Conservation (phyloP, 1,140 invertebrate genomes). For the Trigoniulus corallinus region DNA sequence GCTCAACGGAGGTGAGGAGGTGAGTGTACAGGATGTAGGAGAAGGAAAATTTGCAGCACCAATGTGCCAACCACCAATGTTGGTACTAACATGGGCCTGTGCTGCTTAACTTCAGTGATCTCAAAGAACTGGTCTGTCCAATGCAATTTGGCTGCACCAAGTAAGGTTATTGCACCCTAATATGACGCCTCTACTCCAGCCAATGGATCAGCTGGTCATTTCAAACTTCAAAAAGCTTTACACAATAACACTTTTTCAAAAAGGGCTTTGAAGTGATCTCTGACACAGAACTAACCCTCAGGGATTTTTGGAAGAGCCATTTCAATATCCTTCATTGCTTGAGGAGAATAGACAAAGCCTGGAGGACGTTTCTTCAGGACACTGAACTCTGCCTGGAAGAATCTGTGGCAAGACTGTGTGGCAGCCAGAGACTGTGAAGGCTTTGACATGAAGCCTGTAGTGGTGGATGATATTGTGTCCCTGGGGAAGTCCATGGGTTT, state of each 20-base stretch:
- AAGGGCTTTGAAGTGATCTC: constrained; percentile 11
- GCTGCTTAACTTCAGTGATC: too few relatives aligned
- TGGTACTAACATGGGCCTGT: too few relatives aligned
- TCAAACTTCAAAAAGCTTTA: constrained; percentile 15
- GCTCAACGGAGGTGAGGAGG: too few relatives aligned
- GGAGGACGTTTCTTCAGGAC: too few relatives aligned
- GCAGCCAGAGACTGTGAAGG: too few relatives aligned
- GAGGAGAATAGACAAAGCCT: too few relatives aligned
- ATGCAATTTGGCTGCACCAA: constrained; percentile 13
- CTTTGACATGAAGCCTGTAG: constrained; percentile 12
- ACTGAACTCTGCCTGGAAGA: constrained; percentile 20
- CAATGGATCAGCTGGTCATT: constrained; percentile 14
- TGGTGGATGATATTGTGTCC: too few relatives aligned
- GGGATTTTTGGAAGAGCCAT: constrained; percentile 15
- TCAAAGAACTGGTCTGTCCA: too few relatives aligned
- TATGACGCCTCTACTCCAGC: constrained; percentile 12
- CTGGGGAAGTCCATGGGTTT: too few relatives aligned
- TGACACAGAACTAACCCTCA: constrained; percentile 11
- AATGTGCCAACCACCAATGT: too few relatives aligned
- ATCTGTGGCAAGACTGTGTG: constrained; percentile 17
- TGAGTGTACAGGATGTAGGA: too few relatives aligned
- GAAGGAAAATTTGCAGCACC: too few relatives aligned
- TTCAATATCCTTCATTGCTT: constrained; percentile 13
- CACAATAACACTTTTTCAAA: constrained; percentile 10
- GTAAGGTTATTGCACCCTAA: constrained; percentile 11